Percentiles rank a stretch among this genome's conserved stretches.
These are phyloP conservation scores for Melanogrammus aeglefinus DNA, from an alignment of 2,797 vertebrate genomes.

Conservation along the genomic window DNA sequence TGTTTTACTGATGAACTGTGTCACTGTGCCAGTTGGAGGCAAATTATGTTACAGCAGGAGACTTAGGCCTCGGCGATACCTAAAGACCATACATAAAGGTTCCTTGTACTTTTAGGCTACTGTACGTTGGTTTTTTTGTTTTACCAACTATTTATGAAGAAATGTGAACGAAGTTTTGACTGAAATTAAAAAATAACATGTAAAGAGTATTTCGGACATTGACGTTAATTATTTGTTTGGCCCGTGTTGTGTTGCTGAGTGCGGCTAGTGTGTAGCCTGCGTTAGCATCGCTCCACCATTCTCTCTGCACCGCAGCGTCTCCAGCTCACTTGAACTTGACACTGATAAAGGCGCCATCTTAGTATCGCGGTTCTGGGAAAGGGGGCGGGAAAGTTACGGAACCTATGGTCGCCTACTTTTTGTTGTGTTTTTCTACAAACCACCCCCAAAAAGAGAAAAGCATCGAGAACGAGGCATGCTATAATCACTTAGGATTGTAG, in stretches of 20 bases:
- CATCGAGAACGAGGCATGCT: background rate
- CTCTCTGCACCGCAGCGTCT: constrained; percentile 52
- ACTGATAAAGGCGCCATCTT: constrained; percentile 77
- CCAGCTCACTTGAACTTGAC: constrained; percentile 79
- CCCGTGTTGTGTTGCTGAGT: constrained; percentile 30
- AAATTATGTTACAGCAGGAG: constrained; percentile 67
- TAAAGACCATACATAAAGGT: constrained; percentile 62
- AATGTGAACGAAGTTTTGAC: constrained; percentile 79
- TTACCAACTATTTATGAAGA: constrained; percentile 79
- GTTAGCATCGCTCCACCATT: constrained; percentile 25
- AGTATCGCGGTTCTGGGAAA: constrained; percentile 51
- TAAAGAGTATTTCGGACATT: constrained; percentile 65
- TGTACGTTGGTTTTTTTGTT: constrained; percentile 79
- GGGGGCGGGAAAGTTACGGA: constrained; percentile 34
- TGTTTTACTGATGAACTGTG: constrained; percentile 80
- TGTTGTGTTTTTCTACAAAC: constrained; percentile 23
- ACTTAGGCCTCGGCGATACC: constrained; percentile 59
- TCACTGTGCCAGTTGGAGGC: constrained; percentile 78
- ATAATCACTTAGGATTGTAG: background rate
- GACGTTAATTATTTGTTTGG: constrained; percentile 50
- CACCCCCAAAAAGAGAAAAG: background rate
- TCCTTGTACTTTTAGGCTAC: constrained; percentile 76
- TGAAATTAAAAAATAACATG: constrained; percentile 78
- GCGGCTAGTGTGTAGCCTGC: background rate
- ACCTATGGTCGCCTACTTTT: constrained; percentile 9